These are phyloP conservation scores for Anomalospiza imberbis DNA, from an alignment of 2,797 vertebrate species.

Conservation along the genomic window DNA sequence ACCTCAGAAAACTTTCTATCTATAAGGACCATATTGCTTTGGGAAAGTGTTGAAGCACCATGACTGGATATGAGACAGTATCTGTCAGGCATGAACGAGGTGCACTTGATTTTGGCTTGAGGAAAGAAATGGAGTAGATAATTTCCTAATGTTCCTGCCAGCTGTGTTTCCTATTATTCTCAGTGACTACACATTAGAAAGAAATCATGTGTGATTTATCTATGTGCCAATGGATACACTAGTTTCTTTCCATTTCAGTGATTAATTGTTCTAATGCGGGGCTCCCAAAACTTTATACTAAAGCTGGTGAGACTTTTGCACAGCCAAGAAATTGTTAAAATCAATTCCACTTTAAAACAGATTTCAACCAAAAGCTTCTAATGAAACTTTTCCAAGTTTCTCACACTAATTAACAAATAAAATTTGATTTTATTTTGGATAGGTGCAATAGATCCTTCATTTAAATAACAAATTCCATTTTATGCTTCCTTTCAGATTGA, in stretches of 20 bases:
- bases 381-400: not conserved
- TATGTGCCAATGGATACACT: not conserved
- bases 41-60: not conserved
- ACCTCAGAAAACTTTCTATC: not conserved
- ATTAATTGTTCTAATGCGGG: conserved; percentile 35
- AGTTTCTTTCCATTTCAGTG: conserved; percentile 20
- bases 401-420: not conserved
- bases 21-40: conserved; percentile 1
- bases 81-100: not conserved
- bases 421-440: not conserved
- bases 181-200: not conserved
- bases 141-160: not conserved
- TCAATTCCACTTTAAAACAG: not conserved
- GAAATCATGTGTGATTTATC: conserved; percentile 51
- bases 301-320: not conserved
- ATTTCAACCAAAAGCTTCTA: not conserved
- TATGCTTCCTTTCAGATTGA: not conserved
- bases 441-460: not conserved
- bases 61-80: not conserved
- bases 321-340: not conserved
- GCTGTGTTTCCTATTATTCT: conserved; percentile 37
- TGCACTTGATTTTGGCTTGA: conserved; percentile 8
- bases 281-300: conserved; percentile 4
- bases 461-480: not conserved
- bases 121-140: conserved; percentile 35